Evolutionary conservation across 2,888 invertebrate species (phyloP).

Genomic region (Dinocampus coccinellae): DNA sequence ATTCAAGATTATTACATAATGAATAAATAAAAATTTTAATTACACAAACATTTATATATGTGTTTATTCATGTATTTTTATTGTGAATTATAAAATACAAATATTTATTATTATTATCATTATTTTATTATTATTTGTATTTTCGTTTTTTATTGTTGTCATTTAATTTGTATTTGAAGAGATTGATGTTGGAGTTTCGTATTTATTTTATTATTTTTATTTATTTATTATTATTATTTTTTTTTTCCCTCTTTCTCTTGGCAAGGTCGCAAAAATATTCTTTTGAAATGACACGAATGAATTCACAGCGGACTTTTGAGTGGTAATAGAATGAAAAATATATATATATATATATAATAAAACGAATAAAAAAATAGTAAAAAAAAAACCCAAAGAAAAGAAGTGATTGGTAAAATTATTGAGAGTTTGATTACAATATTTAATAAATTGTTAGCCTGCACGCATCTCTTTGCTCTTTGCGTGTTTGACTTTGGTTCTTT

Average conservation of each 20-base stretch:
- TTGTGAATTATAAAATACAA: not conserved
- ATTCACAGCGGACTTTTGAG: not conserved
- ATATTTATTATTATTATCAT: not conserved
- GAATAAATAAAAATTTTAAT: not conserved
- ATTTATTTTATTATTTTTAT: no score
- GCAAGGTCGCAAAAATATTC: not conserved
- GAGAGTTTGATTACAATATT: slow-evolving; percentile 39
- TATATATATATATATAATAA: no score
- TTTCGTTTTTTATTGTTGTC: not conserved
- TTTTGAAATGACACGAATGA: not conserved
- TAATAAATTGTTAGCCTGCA: slow-evolving; percentile 39
- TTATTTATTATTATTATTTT: no score
- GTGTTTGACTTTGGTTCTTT: slow-evolving; percentile 21
- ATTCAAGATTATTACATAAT: not conserved
- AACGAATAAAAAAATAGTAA: no score
- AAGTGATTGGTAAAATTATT: slow-evolving; percentile 7
- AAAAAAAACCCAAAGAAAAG: not conserved
- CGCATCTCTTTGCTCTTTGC: slow-evolving; percentile 27
- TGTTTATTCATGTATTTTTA: no score
- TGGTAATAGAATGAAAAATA: no score
- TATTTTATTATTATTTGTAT: not conserved
- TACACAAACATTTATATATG: no score
- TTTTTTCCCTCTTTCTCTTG: not conserved
- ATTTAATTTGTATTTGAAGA: not conserved
- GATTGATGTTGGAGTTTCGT: no score